phyloP scores from a whole-genome alignment of 2,888 invertebrate genomes.

The Drosophila prostipennis region DNA sequence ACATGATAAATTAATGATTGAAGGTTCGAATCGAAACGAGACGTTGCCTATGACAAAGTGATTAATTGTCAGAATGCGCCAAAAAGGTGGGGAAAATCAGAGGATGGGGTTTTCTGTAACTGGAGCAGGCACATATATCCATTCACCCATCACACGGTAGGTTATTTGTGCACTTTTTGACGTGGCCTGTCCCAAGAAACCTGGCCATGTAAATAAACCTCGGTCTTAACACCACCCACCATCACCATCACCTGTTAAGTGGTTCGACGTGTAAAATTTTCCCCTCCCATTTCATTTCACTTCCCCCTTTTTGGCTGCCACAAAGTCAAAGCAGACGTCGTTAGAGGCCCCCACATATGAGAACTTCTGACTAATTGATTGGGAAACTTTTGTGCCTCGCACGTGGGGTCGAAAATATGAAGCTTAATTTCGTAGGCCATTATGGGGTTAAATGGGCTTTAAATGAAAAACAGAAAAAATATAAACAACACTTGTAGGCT shows the following conservation, averaged over 20 bases:
- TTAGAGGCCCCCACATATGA: constrained; percentile 49
- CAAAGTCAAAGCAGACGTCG: constrained; percentile 62
- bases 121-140: constrained; percentile 47
- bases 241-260: constrained; percentile 12
- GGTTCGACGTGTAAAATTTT: constrained; percentile 7
- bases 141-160: constrained; percentile 26
- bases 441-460: constrained; percentile 1
- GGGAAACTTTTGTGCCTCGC: constrained; percentile 39
- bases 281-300: no score
- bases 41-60: constrained; percentile 62
- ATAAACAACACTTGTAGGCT: not conserved
- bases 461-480: not conserved
- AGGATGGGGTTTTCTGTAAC: constrained; percentile 14
- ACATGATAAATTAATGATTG: constrained; percentile 76
- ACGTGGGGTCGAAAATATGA: constrained; percentile 30
- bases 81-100: not conserved
- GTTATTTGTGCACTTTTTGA: constrained; percentile 39
- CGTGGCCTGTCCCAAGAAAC: constrained; percentile 27
- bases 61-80: constrained; percentile 59
- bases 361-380: constrained; percentile 66
- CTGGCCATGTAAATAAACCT: constrained; percentile 50
- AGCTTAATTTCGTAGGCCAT: not conserved
- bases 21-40: constrained; percentile 24
- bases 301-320: constrained; percentile 11
- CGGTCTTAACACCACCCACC: not conserved